Evolutionary conservation across 2,888 invertebrate genomes (phyloP), one percentile per base, ranked within the genome.

Genomic region (Eledona agricola): DNA sequence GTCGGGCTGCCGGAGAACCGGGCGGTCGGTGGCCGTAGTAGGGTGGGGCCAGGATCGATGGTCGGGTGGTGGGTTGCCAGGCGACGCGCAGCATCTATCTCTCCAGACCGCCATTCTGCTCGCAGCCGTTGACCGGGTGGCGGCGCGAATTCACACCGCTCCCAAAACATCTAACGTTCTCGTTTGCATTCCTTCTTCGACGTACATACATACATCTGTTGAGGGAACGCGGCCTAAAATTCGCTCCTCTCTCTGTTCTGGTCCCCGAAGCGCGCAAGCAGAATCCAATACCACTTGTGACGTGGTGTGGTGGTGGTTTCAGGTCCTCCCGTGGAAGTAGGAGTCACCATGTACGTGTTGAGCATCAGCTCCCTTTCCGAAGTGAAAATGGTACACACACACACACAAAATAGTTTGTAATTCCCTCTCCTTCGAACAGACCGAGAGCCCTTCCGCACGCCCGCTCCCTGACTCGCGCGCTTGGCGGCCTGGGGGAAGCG

Each of bases 331-430:
- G 96, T 96, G 83, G 93, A 93, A 81, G 95, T 96, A 80, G 93
- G 94, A 80, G 93, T 96, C 83, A 95, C 95, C 83, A 93, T 96
- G 90, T 94, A 93, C 86, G 94, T 96, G 83, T 89, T 95, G 83
- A 93, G 93, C 84, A 96, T 96, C 88, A 93, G 93, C 85, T 93
- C 94, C 80, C 92, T 96, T 82, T 95, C 94, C 81, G 96, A 96
- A 88, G 95, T 95, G 81, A 89, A 93, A 86, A 96, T 95, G 95
- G 95, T 95, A 90, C 70, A n/a, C n/a, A n/a, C n/a, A n/a, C n/a
- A n/a, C n/a, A n/a, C n/a, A n/a, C n/a, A 50, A 59, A 57, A 12
- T 50, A 53, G 57, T 59, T 47, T 51, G 52, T 51, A 43, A 17
- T 38, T 47, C 37, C 51, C 55, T n/a, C n/a, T n/a, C n/a, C n/a